Evolutionary conservation across 2,888 invertebrate species (phyloP).

Genomic region (Arctia plantaginis): DNA sequence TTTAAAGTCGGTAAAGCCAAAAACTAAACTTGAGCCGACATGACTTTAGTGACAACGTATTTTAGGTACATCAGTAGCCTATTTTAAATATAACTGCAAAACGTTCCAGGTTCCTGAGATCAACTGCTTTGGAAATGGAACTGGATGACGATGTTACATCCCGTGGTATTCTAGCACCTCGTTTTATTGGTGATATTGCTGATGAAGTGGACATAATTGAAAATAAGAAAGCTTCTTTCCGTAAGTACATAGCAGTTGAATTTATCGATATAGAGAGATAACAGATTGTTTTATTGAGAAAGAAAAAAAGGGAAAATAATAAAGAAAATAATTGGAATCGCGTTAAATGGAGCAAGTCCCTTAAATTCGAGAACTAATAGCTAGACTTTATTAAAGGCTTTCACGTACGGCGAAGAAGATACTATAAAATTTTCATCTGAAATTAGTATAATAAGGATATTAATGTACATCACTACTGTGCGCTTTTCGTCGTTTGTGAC

Average conservation of each 20-base stretch:
- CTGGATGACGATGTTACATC: conserved; percentile 92
- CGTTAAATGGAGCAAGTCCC: background rate
- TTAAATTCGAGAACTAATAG: background rate
- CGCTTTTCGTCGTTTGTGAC: too few species aligned
- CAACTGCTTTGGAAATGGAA: conserved; percentile 91
- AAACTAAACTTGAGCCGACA: too few species aligned
- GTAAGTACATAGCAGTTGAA: conserved; percentile 84
- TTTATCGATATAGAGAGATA: background rate
- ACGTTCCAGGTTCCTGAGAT: conserved; percentile 89
- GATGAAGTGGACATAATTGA: conserved; percentile 94
- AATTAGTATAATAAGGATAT: too few species aligned
- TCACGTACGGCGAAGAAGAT: background rate
- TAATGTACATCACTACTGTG: too few species aligned
- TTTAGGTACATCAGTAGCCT: background rate
- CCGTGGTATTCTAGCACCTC: conserved; percentile 90
- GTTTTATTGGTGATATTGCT: conserved; percentile 93
- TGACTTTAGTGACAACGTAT: too few species aligned
- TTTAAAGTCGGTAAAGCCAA: too few species aligned
- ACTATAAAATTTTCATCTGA: too few species aligned
- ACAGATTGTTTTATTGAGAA: background rate
- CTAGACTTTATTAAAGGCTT: background rate
- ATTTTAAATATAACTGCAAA: background rate
- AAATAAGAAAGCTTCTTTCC: conserved; percentile 93
- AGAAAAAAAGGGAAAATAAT: background rate
- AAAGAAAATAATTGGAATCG: background rate